Evolutionary conservation across 2,113 vertebrate species (phyloP).

Genomic region (Phasianus colchicus): DNA sequence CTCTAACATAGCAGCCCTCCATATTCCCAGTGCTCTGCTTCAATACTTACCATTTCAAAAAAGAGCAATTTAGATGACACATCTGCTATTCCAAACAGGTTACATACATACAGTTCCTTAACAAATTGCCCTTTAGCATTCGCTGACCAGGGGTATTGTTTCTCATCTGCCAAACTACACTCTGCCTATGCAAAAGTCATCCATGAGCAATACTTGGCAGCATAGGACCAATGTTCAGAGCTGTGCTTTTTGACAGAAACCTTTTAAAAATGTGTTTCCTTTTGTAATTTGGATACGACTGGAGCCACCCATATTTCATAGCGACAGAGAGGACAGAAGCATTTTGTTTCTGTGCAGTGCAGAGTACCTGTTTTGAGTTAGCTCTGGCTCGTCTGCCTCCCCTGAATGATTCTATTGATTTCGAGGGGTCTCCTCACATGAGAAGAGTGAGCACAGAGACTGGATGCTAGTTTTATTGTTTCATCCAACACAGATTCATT

Average conservation of each 20-base stretch:
- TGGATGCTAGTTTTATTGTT: slow-evolving; percentile 69
- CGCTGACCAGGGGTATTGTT: neutral
- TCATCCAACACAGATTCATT: slow-evolving; percentile 58
- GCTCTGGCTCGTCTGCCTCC: slow-evolving; percentile 54
- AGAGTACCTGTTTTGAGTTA: slow-evolving; percentile 65
- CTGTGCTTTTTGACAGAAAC: neutral
- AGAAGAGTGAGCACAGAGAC: slow-evolving; percentile 61
- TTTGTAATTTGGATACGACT: neutral
- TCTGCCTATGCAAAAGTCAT: neutral
- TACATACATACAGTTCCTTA: neutral
- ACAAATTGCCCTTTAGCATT: neutral
- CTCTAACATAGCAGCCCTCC: neutral
- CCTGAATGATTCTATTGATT: slow-evolving; percentile 74
- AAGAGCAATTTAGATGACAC: neutral
- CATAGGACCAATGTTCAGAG: neutral
- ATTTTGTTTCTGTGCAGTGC: slow-evolving; percentile 58
- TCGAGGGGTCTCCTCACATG: slow-evolving; percentile 53
- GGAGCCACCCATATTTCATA: slow-evolving; percentile 34
- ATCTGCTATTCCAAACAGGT: neutral
- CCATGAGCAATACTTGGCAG: too few species aligned
- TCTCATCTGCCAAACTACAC: neutral
- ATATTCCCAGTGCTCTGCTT: neutral
- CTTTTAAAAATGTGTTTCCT: slow-evolving; percentile 13
- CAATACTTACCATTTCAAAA: neutral
- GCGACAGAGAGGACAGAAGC: slow-evolving; percentile 33